Evolutionary conservation across 2,113 vertebrate genomes (phyloP).

Genomic region (Petrocephalus zakoni): DNA sequence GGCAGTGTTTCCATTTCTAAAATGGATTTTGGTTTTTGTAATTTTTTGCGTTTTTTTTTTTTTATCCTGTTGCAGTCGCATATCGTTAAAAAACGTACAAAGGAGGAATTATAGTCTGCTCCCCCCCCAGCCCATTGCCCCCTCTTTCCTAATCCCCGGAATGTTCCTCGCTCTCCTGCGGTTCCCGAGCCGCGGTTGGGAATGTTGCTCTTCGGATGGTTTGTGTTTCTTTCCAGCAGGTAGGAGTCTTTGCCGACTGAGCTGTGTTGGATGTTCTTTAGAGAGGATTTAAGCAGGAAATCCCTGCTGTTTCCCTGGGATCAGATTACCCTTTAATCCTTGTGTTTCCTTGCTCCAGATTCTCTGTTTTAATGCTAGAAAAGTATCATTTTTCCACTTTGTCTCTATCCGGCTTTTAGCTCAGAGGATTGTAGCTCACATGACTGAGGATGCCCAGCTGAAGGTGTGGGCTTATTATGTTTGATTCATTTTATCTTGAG

Average conservation of each 20-base stretch:
- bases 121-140: not conserved
- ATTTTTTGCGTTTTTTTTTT: not conserved
- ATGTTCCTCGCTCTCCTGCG: not conserved
- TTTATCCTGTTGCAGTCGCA: not conserved
- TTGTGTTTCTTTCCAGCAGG: not conserved
- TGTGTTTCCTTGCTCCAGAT: not conserved
- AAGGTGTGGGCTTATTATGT: not conserved
- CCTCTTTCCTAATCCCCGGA: not conserved
- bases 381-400: not conserved
- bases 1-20: not conserved
- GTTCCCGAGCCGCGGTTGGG: not conserved
- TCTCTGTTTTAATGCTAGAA: not conserved
- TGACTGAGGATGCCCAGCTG: not conserved
- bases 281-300: not conserved
- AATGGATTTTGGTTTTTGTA: not conserved
- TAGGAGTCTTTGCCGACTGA: not conserved
- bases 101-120: not conserved
- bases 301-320: not conserved
- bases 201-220: not conserved
- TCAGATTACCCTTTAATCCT: constrained; percentile 11
- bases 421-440: not conserved
- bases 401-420: not conserved
- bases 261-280: not conserved
- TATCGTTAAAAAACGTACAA: not conserved
- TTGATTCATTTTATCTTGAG: not conserved